Evolutionary conservation across 2,113 vertebrate species (phyloP), one percentile per base, ranked within the genome.

Genomic region (Saiga tatarica): DNA sequence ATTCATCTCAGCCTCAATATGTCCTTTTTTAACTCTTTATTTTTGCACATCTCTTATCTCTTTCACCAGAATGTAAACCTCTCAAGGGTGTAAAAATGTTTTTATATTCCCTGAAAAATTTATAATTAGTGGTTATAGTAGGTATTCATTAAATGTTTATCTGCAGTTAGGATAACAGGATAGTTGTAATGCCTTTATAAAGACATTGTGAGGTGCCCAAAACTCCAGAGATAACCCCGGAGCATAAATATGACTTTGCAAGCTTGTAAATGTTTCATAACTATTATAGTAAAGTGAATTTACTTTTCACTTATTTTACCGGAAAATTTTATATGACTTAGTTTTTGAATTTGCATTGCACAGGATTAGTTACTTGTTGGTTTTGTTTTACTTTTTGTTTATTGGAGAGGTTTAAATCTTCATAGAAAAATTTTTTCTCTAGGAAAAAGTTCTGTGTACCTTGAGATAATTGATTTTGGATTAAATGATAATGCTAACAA

Each of bases 21-120:
- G 33, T 83, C 14, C 39, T 90, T 97, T 92, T 47, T 59, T 91
- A 89, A 93, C 7, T 13, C 42, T 95, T 95, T 76, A 90, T 67
- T 87, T 98, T 83, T 95, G 4, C 62, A 21, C 60, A 17, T 47
- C 10, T 60, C 15, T 26, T 82, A 2, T 74, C n/a, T 91, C 17
- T 91, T 90, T 30, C 50, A 5, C 26, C 50, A 86, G 30, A 85
- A 5, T 86, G 2, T 67, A 42, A 87, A 36, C 78, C 4, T 84
- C 28, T 67, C 10, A 62, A 79, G 59, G 45, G 4, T 42, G 62
- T 30, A 28, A 94, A 79, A 78, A 19, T 91, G 2, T 45, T 96
- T 95, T 92, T 86, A 19, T 79, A 59, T 50, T 95, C 12, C 28
- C 33, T 39, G 26, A 78, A 17, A 83, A 12, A 60, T 25, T 62